Percentiles rank a stretch among this genome's conserved stretches.
Evolutionary conservation across 2,888 invertebrate genomes (phyloP).

Genomic region (Andrena chrysosceles): DNA sequence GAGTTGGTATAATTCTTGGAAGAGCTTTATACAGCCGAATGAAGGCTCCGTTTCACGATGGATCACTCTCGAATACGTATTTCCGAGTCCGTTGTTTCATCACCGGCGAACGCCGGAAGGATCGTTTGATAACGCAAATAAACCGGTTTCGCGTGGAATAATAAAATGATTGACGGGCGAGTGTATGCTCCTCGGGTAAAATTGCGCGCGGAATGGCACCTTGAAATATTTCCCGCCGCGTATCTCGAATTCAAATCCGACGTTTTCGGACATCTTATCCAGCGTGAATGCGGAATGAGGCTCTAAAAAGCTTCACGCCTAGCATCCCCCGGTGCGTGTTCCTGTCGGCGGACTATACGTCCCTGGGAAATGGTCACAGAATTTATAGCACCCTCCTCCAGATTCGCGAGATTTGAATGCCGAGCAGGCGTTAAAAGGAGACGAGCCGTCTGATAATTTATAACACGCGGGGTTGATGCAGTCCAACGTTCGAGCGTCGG

Average conservation of each 20-base stretch:
- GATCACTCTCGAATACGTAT: background rate
- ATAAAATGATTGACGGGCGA: background rate
- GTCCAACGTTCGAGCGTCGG: background rate
- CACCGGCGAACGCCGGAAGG: background rate
- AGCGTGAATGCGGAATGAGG: slow-evolving; percentile 13
- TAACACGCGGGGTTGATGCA: background rate
- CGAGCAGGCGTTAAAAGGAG: background rate
- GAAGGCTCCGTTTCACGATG: background rate
- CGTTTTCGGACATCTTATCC: slow-evolving; percentile 33
- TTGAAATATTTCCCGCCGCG: slow-evolving; percentile 22
- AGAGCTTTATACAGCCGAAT: background rate
- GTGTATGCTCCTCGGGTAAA: slow-evolving; percentile 14
- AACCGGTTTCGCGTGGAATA: slow-evolving; percentile 7
- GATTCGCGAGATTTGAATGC: slow-evolving; percentile 20
- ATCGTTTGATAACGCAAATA: slow-evolving; percentile 9
- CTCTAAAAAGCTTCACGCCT: slow-evolving; percentile 15
- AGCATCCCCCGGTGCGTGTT: slow-evolving; percentile 13
- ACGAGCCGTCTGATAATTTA: slow-evolving; percentile 4
- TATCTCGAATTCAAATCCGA: slow-evolving; percentile 50
- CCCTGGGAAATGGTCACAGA: slow-evolving; percentile 21
- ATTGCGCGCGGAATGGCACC: background rate
- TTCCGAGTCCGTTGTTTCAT: background rate
- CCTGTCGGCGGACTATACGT: background rate
- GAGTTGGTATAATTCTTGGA: too few species aligned
- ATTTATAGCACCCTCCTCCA: slow-evolving; percentile 22